A percentile compares a stretch with the other conserved stretches of the same genome.
Conservation (phyloP, 2,888 invertebrate species). For the Oscheius myriophilus region DNA sequence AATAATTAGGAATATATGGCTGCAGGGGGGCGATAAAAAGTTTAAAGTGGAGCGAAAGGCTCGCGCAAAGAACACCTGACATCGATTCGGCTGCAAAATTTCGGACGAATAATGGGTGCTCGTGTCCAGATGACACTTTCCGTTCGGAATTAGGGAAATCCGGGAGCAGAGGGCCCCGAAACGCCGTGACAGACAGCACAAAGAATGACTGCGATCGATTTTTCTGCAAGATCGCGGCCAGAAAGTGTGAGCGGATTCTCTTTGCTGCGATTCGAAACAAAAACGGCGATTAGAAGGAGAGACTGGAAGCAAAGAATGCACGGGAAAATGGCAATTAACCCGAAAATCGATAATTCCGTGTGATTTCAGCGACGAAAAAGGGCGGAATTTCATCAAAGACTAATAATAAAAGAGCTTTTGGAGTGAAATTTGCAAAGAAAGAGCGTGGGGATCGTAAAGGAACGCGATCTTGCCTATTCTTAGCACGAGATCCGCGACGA, state of each 20-base stretch:
- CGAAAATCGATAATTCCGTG: too few species aligned
- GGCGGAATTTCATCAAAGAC: too few species aligned
- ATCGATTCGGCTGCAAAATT: constrained; percentile 1
- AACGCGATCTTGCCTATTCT: background rate
- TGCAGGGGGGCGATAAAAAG: background rate
- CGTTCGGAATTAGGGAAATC: background rate
- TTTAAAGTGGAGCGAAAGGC: background rate
- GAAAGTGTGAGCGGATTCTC: background rate
- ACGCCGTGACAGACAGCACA: background rate
- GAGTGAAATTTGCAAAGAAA: background rate
- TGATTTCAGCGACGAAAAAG: too few species aligned
- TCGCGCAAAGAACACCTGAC: constrained; percentile 4
- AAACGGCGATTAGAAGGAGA: too few species aligned
- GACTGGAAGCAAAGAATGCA: too few species aligned
- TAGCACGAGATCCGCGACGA: too few species aligned
- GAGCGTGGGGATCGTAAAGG: background rate
- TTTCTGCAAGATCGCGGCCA: background rate
- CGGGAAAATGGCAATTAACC: too few species aligned
- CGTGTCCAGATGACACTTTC: background rate
- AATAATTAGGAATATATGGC: background rate
- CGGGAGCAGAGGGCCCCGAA: background rate
- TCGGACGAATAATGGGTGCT: background rate
- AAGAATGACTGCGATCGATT: background rate
- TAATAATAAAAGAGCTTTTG: too few species aligned
- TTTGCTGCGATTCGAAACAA: background rate